phyloP scores from a whole-genome alignment of 2,797 vertebrate species.

The Lerista edwardsae region DNA sequence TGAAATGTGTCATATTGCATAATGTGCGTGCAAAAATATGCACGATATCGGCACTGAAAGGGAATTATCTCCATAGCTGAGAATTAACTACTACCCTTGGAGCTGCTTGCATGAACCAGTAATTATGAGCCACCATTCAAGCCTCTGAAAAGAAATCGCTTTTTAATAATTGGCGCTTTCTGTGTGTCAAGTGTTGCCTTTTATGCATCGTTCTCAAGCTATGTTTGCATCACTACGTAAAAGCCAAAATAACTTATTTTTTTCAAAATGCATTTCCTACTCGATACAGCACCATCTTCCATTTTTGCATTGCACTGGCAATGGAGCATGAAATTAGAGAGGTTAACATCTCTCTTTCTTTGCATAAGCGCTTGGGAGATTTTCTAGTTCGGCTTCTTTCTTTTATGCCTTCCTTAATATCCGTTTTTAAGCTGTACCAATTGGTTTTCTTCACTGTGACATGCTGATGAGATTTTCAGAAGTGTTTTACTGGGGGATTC shows the following conservation, averaged over 20 bases:
- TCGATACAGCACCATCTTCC: not conserved
- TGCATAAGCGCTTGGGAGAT: conserved; percentile 13
- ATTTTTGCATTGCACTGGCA: not conserved
- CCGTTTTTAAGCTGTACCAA: conserved; percentile 28
- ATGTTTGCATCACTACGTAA: not conserved
- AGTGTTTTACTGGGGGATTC: conserved; percentile 25
- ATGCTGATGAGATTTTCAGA: conserved; percentile 13
- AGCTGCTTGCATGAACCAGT: conserved; percentile 24
- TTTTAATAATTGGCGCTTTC: conserved; percentile 15
- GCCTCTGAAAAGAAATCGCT: conserved; percentile 30
- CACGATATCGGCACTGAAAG: conserved; percentile 25
- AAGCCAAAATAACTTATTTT: conserved; percentile 16
- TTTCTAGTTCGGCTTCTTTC: conserved; percentile 1
- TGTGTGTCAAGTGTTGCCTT: conserved; percentile 19
- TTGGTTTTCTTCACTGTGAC: conserved; percentile 17
- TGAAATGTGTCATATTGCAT: conserved; percentile 18
- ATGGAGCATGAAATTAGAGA: not conserved
- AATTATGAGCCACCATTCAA: conserved; percentile 23
- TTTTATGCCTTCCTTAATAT: not conserved
- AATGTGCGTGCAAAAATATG: conserved; percentile 52
- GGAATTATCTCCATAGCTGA: not conserved
- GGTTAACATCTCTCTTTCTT: conserved; percentile 16
- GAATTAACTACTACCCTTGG: conserved; percentile 34
- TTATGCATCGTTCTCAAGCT: not conserved
- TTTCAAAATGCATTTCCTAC: not conserved